phyloP scores from a whole-genome alignment of 1,140 invertebrate species.

The Formica exsecta region DNA sequence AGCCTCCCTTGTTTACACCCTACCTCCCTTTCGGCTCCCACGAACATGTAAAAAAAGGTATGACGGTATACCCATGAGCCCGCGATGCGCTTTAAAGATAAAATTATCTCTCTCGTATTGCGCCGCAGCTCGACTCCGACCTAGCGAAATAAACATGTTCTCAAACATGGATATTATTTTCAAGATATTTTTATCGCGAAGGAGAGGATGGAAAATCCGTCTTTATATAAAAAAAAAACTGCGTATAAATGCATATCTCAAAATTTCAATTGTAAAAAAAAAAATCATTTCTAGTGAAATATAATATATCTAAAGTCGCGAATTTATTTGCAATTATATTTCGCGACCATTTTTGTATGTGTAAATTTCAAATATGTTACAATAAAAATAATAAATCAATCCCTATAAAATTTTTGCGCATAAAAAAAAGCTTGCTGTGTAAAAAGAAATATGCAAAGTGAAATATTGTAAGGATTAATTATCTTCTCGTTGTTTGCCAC shows the following conservation, averaged over 20 bases:
- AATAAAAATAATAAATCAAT: neutral
- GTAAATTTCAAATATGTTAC: neutral
- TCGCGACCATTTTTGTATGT: neutral
- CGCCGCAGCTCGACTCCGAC: conserved; percentile 22
- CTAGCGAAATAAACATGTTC: conserved; percentile 45
- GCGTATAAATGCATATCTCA: neutral
- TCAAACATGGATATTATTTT: conserved; percentile 41
- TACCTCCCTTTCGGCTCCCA: conserved; percentile 8
- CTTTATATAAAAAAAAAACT: neutral
- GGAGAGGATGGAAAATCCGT: neutral
- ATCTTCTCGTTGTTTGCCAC: neutral
- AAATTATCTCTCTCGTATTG: conserved; percentile 49
- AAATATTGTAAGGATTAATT: conserved; percentile 4
- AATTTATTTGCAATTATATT: neutral
- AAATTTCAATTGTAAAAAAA: neutral
- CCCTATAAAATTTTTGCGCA: neutral
- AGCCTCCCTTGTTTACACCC: conserved; percentile 53
- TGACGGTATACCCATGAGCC: neutral
- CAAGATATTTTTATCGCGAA: conserved; percentile 37
- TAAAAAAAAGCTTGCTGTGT: neutral
- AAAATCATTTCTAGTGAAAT: neutral
- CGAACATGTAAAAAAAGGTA: conserved; percentile 30
- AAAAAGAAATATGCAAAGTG: neutral
- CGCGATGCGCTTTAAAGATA: conserved; percentile 48
- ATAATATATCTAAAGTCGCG: neutral